Conservation (phyloP, 92 coral and sea anemone genomes). For the Palythoa caribaeorum region DNA sequence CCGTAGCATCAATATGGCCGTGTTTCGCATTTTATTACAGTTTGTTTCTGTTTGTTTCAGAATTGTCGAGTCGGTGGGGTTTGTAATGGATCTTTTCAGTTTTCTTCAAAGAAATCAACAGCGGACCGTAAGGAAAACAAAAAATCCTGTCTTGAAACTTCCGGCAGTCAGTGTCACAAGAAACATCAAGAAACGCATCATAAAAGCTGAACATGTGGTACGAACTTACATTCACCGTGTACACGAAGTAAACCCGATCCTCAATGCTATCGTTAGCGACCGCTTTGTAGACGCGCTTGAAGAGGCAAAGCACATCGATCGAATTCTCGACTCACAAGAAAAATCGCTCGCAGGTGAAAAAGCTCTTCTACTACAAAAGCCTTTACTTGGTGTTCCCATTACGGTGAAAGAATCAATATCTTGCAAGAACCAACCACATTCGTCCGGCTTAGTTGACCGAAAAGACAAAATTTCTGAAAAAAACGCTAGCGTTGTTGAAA, state of each 20-base stretch:
- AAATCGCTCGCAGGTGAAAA: slow-evolving; percentile 50
- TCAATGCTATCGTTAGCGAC: slow-evolving; percentile 79
- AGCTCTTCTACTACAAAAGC: slow-evolving; percentile 55
- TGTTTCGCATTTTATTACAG: slow-evolving; percentile 57
- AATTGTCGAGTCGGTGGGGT: slow-evolving; percentile 60
- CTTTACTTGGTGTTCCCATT: slow-evolving; percentile 81
- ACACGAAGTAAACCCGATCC: slow-evolving; percentile 74
- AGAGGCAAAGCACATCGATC: slow-evolving; percentile 80
- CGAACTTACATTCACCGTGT: slow-evolving; percentile 70
- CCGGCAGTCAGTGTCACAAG: slow-evolving; percentile 65
- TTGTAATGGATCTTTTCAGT: slow-evolving; percentile 68
- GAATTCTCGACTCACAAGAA: slow-evolving; percentile 56
- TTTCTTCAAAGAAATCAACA: slow-evolving; percentile 63
- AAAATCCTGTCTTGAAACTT: slow-evolving; percentile 57
- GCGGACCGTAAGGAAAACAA: slow-evolving; percentile 47
- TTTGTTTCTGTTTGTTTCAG: slow-evolving; percentile 56
- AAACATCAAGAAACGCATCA: slow-evolving; percentile 61
- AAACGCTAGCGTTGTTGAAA: slow-evolving; percentile 72
- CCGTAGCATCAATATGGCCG: slow-evolving; percentile 49
- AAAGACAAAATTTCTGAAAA: slow-evolving; percentile 67
- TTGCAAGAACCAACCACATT: slow-evolving; percentile 70
- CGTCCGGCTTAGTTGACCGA: slow-evolving; percentile 83
- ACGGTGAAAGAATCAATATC: slow-evolving; percentile 87
- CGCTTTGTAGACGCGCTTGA: slow-evolving; percentile 74
- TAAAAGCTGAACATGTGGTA: slow-evolving; percentile 60